These are phyloP conservation scores for Prietella phreatophila DNA, from an alignment of 2,113 vertebrate species.

Conservation along the genomic window DNA sequence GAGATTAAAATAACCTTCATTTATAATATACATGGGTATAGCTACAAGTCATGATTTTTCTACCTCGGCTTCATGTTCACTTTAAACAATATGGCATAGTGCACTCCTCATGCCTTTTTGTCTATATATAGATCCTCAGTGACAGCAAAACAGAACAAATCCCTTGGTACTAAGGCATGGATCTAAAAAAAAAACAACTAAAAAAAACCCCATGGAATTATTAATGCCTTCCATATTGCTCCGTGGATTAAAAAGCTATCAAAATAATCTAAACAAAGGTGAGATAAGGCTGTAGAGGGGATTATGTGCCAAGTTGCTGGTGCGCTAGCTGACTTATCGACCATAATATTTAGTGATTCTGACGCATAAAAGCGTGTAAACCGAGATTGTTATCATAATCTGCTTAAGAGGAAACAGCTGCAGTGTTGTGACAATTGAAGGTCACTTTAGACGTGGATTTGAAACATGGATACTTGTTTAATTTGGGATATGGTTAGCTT, in stretches of 20 bases:
- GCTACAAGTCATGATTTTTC: background rate
- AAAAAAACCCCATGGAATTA: background rate
- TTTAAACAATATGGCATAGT: background rate
- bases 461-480: background rate
- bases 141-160: constrained; percentile 11
- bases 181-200: constrained; percentile 2
- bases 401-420: background rate
- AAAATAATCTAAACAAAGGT: constrained; percentile 26
- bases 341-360: background rate
- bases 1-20: background rate
- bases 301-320: constrained; percentile 1
- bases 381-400: background rate
- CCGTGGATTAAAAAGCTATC: background rate
- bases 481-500: background rate
- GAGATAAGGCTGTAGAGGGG: constrained; percentile 23
- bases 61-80: background rate
- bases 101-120: background rate
- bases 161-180: background rate
- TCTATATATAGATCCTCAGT: constrained; percentile 26
- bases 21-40: background rate
- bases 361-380: constrained; percentile 16
- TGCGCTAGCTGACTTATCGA: background rate
- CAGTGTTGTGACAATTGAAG: background rate
- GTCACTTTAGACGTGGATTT: background rate
- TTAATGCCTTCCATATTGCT: background rate